These are phyloP conservation scores for Mesorhabditis belari DNA, from an alignment of 2,888 invertebrate genomes.

Conservation along the genomic window DNA sequence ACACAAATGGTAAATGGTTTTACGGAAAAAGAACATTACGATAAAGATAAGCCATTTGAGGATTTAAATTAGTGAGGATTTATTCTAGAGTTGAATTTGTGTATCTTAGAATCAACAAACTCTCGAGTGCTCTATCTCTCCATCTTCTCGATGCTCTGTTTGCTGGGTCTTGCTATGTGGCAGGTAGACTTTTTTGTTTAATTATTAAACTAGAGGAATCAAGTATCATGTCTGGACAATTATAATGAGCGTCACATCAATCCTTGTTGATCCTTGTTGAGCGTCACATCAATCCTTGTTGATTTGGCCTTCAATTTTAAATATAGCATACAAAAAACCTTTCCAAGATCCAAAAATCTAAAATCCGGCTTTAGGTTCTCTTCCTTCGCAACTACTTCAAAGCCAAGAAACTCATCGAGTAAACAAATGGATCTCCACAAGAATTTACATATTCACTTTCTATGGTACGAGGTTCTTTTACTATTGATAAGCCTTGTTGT, in stretches of 20 bases:
- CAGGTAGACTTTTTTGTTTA: constrained; percentile 64
- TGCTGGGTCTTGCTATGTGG: constrained; percentile 90
- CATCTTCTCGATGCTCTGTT: constrained; percentile 90
- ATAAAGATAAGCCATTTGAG: not conserved
- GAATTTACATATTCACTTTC: not conserved
- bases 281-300: too few relatives aligned
- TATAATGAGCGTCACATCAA: too few relatives aligned
- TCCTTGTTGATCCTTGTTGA: too few relatives aligned
- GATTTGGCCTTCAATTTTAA: too few relatives aligned
- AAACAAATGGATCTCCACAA: constrained; percentile 1
- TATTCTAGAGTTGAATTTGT: not conserved
- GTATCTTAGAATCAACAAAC: constrained; percentile 83
- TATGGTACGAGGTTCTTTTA: too few relatives aligned
- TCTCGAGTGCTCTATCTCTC: constrained; percentile 93
- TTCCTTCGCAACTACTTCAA: constrained; percentile 96
- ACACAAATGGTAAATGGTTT: constrained; percentile 78
- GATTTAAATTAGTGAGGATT: not conserved
- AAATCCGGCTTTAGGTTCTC: too few relatives aligned
- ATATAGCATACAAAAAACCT: too few relatives aligned
- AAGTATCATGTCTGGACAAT: too few relatives aligned
- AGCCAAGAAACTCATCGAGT: constrained; percentile 98
- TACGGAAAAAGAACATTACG: not conserved
- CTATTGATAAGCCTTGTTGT: too few relatives aligned
- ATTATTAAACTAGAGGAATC: too few relatives aligned
- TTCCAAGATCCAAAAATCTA: too few relatives aligned